These are phyloP conservation scores for Drosophila parthenogenetica DNA, from an alignment of 2,888 invertebrate species.

Conservation along the genomic window DNA sequence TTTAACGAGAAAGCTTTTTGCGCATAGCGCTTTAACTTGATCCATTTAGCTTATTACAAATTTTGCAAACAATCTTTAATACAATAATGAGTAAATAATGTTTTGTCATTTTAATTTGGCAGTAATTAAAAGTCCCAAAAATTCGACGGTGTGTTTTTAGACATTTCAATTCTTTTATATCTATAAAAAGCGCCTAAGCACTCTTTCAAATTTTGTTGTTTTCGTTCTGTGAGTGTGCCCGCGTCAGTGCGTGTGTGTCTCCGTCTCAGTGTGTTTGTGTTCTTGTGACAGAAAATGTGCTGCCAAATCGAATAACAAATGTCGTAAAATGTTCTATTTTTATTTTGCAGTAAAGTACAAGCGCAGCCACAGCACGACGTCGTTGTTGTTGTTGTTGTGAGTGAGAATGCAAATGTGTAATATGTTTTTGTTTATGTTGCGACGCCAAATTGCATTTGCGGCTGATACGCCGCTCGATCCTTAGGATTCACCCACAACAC, in stretches of 20 bases:
- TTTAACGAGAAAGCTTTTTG: constrained; percentile 39
- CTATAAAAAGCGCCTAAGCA: constrained; percentile 50
- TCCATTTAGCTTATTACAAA: constrained; percentile 24
- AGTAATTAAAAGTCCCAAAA: constrained; percentile 25
- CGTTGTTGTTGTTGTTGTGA: constrained; percentile 41
- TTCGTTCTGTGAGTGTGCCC: constrained; percentile 35
- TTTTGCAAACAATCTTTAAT: constrained; percentile 9
- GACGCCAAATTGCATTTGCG: constrained; percentile 77
- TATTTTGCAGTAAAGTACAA: constrained; percentile 73
- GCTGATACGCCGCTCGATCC: constrained; percentile 75
- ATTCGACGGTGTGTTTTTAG: constrained; percentile 41
- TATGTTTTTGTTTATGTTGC: constrained; percentile 72
- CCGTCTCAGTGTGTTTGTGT: constrained; percentile 10
- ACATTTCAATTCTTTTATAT: constrained; percentile 12
- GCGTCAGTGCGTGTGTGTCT: constrained; percentile 21
- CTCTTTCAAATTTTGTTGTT: constrained; percentile 29
- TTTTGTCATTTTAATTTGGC: constrained; percentile 27
- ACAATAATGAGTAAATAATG: constrained; percentile 50
- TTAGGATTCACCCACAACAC: constrained; percentile 37
- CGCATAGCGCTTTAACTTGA: constrained; percentile 55
- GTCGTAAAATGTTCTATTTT: constrained; percentile 76
- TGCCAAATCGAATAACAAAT: constrained; percentile 63
- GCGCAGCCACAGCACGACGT: constrained; percentile 38
- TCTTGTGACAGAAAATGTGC: constrained; percentile 66
- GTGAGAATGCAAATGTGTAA: constrained; percentile 74